phyloP scores from a whole-genome alignment of 2,888 invertebrate genomes.

The Coenonympha glycerion region DNA sequence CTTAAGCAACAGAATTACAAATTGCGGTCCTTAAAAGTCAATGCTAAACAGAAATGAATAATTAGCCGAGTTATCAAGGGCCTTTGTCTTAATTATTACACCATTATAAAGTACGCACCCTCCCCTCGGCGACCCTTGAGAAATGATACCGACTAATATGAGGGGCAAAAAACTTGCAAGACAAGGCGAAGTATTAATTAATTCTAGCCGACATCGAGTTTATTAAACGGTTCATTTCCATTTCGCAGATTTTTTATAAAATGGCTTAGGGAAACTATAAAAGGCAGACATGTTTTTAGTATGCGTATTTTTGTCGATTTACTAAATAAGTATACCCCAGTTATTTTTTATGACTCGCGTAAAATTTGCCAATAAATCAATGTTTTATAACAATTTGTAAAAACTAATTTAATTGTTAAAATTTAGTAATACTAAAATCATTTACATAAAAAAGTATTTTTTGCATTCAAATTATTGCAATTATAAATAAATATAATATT shows the following conservation, averaged over 20 bases:
- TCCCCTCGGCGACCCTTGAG: constrained; percentile 53
- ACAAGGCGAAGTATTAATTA: constrained; percentile 69
- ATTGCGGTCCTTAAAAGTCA: constrained; percentile 59
- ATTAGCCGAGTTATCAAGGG: constrained; percentile 64
- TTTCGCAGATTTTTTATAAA: constrained; percentile 52
- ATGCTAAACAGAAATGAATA: constrained; percentile 62
- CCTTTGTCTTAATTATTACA: constrained; percentile 70
- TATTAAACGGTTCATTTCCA: constrained; percentile 71
- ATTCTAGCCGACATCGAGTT: constrained; percentile 59
- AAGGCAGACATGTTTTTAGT: background rate
- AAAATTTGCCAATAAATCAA: too few relatives aligned
- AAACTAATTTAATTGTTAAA: too few relatives aligned
- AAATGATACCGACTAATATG: constrained; percentile 55
- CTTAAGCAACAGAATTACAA: constrained; percentile 45
- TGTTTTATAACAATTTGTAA: too few relatives aligned
- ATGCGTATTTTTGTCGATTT: background rate
- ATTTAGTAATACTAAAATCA: too few relatives aligned
- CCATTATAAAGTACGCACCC: constrained; percentile 59
- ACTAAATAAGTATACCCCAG: background rate
- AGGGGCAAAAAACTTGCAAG: constrained; percentile 59
- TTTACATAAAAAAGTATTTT: too few relatives aligned
- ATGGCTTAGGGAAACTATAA: constrained; percentile 31
- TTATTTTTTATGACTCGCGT: background rate
- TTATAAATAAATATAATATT: too few relatives aligned
- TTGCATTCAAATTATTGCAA: too few relatives aligned